Evolutionary conservation across 1,140 invertebrate genomes (phyloP).

Genomic region (Temnothorax nylanderi): DNA sequence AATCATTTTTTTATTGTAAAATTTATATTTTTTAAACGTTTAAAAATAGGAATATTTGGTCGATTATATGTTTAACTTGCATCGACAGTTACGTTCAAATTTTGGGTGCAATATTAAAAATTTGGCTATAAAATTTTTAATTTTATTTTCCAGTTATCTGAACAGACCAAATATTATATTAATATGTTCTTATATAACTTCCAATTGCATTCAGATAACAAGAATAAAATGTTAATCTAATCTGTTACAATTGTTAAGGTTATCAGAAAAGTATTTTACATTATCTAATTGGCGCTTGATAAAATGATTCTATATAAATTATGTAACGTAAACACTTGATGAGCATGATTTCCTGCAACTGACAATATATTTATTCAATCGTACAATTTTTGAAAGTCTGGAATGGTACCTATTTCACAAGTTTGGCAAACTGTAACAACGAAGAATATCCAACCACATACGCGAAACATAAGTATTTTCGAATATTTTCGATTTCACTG

Average conservation of each 20-base stretch:
- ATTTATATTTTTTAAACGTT: background rate
- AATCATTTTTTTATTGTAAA: background rate
- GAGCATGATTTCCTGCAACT: too few species aligned
- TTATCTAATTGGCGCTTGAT: too few species aligned
- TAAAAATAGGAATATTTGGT: background rate
- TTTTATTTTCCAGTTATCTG: background rate
- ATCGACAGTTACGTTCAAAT: background rate
- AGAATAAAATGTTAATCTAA: too few species aligned
- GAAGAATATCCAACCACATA: background rate
- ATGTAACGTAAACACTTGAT: too few species aligned
- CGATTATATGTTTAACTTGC: background rate
- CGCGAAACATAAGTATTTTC: too few species aligned
- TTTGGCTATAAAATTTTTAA: background rate
- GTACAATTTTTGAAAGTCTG: background rate
- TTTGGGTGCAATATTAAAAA: background rate
- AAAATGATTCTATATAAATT: too few species aligned
- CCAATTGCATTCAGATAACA: too few species aligned
- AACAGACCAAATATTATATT: too few species aligned
- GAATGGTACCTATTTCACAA: background rate
- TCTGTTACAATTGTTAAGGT: too few species aligned
- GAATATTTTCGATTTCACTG: conserved; percentile 19
- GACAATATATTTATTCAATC: background rate
- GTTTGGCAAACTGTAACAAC: background rate
- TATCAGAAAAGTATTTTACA: too few species aligned
- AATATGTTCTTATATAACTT: too few species aligned